Percentiles rank a stretch among this genome's conserved stretches.
These are phyloP conservation scores for Oncorhynchus masou DNA, from an alignment of 2,113 vertebrate genomes.

Conservation along the genomic window DNA sequence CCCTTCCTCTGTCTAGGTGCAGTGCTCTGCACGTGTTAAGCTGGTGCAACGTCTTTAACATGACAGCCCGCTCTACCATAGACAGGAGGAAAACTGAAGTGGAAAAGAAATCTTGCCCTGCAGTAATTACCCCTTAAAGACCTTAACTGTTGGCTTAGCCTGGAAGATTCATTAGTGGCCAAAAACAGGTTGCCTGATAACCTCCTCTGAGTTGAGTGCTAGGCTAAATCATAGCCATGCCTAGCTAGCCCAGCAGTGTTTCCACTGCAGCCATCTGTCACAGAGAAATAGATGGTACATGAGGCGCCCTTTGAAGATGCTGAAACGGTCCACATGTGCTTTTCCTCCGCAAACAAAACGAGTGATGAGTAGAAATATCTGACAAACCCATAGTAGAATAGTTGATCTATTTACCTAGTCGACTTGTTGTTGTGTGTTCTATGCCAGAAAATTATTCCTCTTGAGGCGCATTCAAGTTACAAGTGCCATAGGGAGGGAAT, in stretches of 20 bases:
- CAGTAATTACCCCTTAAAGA: slow-evolving; percentile 39
- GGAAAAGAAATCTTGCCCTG: slow-evolving; percentile 20
- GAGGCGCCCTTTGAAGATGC: too few relatives aligned
- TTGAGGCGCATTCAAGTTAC: too few relatives aligned
- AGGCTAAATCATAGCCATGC: slow-evolving; percentile 6
- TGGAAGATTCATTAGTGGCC: slow-evolving; percentile 21
- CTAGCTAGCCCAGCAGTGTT: not conserved
- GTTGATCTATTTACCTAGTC: too few relatives aligned
- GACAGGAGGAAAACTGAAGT: slow-evolving; percentile 13
- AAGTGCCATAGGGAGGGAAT: too few relatives aligned
- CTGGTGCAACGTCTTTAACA: slow-evolving; percentile 32
- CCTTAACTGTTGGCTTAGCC: slow-evolving; percentile 28
- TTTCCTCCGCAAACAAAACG: too few relatives aligned
- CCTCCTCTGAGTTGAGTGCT: slow-evolving; percentile 7
- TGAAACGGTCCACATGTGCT: too few relatives aligned
- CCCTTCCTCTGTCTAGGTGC: not conserved
- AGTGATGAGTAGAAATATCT: too few relatives aligned
- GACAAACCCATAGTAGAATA: too few relatives aligned
- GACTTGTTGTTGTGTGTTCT: too few relatives aligned
- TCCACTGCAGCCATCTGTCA: too few relatives aligned
- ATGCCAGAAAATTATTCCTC: too few relatives aligned
- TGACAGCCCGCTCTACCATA: slow-evolving; percentile 12
- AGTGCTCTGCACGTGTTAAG: slow-evolving; percentile 19
- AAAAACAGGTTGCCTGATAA: slow-evolving; percentile 21
- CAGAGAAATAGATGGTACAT: not conserved